Percentiles rank a stretch among this genome's conserved stretches.
Conservation (phyloP, 2,888 invertebrate genomes). For the Leptarthrus brevirostris region DNA sequence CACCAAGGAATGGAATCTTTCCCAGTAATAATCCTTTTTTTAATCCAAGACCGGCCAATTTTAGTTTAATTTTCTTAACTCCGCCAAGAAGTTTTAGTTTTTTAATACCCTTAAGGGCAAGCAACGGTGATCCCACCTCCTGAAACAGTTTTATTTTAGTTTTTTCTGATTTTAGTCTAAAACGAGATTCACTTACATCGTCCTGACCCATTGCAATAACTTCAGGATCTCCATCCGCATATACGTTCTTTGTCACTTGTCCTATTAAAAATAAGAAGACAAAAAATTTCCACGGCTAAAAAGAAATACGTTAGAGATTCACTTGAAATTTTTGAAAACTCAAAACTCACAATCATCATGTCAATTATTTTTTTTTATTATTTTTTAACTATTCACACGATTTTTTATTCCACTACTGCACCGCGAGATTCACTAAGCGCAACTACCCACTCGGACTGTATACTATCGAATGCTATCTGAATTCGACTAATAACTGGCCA, state of each 20-base stretch:
- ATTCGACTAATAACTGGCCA: slow-evolving; percentile 6
- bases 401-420: not conserved
- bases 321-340: too few species aligned
- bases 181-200: not conserved
- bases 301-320: not conserved
- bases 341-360: slow-evolving; percentile 13
- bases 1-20: slow-evolving; percentile 20
- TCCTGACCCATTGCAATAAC: not conserved
- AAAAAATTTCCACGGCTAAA: slow-evolving; percentile 3
- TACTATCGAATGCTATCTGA: not conserved
- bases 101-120: not conserved
- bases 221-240: not conserved
- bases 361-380: not conserved
- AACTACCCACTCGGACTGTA: not conserved
- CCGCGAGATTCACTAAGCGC: not conserved
- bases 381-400: not conserved
- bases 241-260: not conserved
- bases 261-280: not conserved
- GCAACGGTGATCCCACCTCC: not conserved
- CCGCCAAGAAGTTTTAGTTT: slow-evolving; percentile 21
- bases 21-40: slow-evolving; percentile 14
- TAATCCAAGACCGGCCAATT: slow-evolving; percentile 3
- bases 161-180: not conserved
- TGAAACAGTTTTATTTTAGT: not conserved
- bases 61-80: not conserved